Conservation (phyloP, 2,888 invertebrate genomes). For the Andrena dorsata region DNA sequence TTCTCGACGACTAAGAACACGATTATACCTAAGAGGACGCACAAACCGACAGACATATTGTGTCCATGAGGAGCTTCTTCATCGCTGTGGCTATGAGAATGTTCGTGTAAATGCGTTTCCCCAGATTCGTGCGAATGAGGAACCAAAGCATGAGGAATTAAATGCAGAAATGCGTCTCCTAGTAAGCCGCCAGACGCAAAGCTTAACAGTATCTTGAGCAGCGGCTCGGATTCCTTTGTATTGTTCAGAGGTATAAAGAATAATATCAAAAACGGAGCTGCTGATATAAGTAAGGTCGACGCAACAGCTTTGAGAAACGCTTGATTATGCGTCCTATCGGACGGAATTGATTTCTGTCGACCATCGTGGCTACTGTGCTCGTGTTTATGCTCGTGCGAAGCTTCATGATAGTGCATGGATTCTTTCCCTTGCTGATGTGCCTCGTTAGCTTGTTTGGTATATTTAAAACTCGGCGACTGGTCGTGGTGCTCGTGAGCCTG, state of each 20-base stretch:
- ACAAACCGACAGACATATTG: conserved; percentile 96
- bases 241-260: conserved; percentile 97
- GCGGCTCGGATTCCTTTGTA: conserved; percentile 92
- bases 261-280: conserved; percentile 96
- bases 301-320: conserved; percentile 90
- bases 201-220: conserved; percentile 95
- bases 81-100: conserved; percentile 85
- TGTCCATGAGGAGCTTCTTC: conserved; percentile 88
- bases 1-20: conserved; percentile 98
- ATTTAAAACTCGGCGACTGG: conserved; percentile 92
- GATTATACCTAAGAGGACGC: conserved; percentile 97
- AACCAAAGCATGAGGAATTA: conserved; percentile 97
- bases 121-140: conserved; percentile 85
- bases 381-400: conserved; percentile 56
- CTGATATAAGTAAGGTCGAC: conserved; percentile 97
- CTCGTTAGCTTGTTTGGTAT: conserved; percentile 89
- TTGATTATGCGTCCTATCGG: conserved; percentile 61
- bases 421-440: conserved; percentile 33
- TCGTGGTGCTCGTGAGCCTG: conserved; percentile 82
- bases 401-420: conserved; percentile 25
- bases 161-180: conserved; percentile 99
- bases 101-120: conserved; percentile 72
- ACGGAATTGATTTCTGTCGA: conserved; percentile 52
- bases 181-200: conserved; percentile 98
- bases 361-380: conserved; percentile 63